phyloP scores from a whole-genome alignment of 2,888 invertebrate genomes.

The Rambutsinella grinnellia region DNA sequence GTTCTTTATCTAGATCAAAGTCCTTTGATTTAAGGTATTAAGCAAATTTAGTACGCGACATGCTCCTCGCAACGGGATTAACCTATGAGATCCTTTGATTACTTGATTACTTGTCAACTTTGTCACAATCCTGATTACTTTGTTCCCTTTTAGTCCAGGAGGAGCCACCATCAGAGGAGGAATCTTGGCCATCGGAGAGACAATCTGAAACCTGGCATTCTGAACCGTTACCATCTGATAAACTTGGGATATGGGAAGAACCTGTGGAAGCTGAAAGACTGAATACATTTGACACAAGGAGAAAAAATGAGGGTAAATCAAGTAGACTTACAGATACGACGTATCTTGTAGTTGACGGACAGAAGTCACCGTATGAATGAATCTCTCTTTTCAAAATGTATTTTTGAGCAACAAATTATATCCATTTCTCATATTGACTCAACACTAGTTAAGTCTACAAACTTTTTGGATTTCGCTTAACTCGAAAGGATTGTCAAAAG shows the following conservation, averaged over 20 bases:
- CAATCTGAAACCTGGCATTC: conserved; percentile 59
- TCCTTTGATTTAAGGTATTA: too few relatives aligned
- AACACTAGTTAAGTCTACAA: too few relatives aligned
- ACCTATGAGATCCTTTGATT: background rate
- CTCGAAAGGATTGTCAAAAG: too few relatives aligned
- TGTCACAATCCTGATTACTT: background rate
- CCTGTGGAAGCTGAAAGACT: conserved; percentile 43
- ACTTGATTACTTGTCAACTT: conserved; percentile 1
- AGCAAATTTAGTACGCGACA: too few relatives aligned
- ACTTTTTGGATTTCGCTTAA: too few relatives aligned
- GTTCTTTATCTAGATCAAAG: too few relatives aligned
- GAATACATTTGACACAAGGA: conserved; percentile 19
- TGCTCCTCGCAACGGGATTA: too few relatives aligned
- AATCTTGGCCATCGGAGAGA: conserved; percentile 16
- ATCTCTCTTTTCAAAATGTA: too few relatives aligned
- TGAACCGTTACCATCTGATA: conserved; percentile 52
- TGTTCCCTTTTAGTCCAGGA: conserved; percentile 18
- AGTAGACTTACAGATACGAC: conserved; percentile 36
- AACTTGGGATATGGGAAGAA: conserved; percentile 62
- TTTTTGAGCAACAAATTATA: background rate
- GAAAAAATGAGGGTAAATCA: conserved; percentile 34
- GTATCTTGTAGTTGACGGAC: conserved; percentile 26
- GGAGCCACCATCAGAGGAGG: conserved; percentile 8
- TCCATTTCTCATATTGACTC: too few relatives aligned
- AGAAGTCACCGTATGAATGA: conserved; percentile 25